These are phyloP conservation scores for Teinopalpus imperialis DNA, from an alignment of 2,888 invertebrate species.

Conservation along the genomic window DNA sequence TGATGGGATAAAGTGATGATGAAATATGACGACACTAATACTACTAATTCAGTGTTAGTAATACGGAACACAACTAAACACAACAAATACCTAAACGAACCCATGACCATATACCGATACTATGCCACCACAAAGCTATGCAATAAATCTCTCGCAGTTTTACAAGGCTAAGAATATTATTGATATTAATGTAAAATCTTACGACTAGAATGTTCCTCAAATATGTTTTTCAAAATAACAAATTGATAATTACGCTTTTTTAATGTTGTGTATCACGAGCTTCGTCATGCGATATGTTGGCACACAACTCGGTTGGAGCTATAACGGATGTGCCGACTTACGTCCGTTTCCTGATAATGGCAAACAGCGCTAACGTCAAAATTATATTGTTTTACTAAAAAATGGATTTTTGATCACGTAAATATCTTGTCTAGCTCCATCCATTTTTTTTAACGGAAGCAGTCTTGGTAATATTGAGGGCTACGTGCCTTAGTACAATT, in stretches of 20 bases:
- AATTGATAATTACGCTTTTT: constrained; percentile 32
- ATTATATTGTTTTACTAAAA: constrained; percentile 36
- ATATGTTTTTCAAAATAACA: constrained; percentile 23
- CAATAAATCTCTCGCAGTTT: no score
- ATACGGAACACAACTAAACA: no score
- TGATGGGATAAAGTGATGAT: no score
- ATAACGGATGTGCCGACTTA: constrained; percentile 64
- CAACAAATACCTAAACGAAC: no score
- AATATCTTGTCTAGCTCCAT: neutral
- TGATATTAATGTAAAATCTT: no score
- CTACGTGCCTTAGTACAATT: no score
- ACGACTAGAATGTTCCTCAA: no score
- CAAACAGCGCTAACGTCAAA: constrained; percentile 38
- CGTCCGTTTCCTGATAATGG: constrained; percentile 66
- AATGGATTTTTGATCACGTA: constrained; percentile 20
- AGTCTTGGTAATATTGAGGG: constrained; percentile 6
- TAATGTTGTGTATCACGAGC: constrained; percentile 24
- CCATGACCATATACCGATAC: no score
- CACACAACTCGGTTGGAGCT: constrained; percentile 50
- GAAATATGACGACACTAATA: no score
- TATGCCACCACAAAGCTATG: no score
- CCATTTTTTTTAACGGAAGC: neutral
- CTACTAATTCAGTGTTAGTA: no score
- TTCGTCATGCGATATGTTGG: constrained; percentile 49
- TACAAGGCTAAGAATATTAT: no score